Evolutionary conservation across 2,888 invertebrate species (phyloP), one percentile per base, ranked within the genome.

Genomic region (Cheilosia grossa): DNA sequence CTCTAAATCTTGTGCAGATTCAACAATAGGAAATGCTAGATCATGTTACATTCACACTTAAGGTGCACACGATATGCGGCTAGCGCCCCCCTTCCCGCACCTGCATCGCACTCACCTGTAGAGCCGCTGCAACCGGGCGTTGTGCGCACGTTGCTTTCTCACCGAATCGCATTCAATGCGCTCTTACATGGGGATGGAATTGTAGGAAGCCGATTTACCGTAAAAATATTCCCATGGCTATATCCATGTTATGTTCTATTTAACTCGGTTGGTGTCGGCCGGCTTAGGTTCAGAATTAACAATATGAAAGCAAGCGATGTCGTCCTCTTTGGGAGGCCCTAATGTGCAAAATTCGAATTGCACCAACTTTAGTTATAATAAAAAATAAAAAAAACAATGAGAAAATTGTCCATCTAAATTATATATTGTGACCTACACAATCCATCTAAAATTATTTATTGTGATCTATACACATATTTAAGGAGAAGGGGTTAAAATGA

Each of bases 31-130:
- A 79, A 83, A 70, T 75, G 74, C 59, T 70, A 75, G 83, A 83
- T 83, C 80, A 83, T 79, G 83, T 83, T 80, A 74, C 80, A 75
- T 75, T 83, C 83, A 83, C 83, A 83, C 83, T 80, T 83, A 54
- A 74, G 58, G 69, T 79, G 79, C 69, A 79, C 58, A 74, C 61
- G 58, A 44, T 13, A 37, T 30, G 61, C 24, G 59, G 77, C 54
- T 70, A 33, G 37, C 19, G n/a, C 27, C 30, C 21, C 51, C 42
- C 4, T 13, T 30, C 56, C 44, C 37, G 33, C 53, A 67, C 64
- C 54, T 53, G 72, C 56, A 54, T 37, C 3, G 67, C 61, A 58
- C 61, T 66, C 78, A 82, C 78, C 81, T 72, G 78, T 56, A 30
- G 64, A 13, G 53, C 51, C 44, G 51, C 37, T 37, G 54, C 37